Percentiles rank a stretch among this genome's conserved stretches.
Evolutionary conservation across 2,113 vertebrate genomes (phyloP).

Genomic region (Peromyscus maniculatus): DNA sequence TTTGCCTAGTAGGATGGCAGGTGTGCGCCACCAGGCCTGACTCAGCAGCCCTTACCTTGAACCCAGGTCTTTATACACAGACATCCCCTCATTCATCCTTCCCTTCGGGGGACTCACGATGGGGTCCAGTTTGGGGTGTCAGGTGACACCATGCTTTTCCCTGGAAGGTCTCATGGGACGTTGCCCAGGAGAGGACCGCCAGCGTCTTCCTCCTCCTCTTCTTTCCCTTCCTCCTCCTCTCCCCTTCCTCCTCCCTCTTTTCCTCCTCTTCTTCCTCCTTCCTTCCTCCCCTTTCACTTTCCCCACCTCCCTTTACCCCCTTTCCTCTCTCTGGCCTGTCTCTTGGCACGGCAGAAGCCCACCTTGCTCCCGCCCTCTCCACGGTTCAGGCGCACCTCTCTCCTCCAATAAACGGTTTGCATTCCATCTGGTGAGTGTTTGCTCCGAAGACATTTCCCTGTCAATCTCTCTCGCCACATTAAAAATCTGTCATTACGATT

Average conservation of each 20-base stretch:
- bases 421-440: conserved; percentile 98
- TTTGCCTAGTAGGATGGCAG: neutral
- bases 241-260: too few relatives aligned
- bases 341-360: conserved; percentile 85
- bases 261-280: neutral
- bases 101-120: conserved; percentile 55
- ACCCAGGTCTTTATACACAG: neutral
- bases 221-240: too few relatives aligned
- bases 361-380: conserved; percentile 87
- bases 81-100: accelerated
- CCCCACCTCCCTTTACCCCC: too few relatives aligned
- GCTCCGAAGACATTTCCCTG: conserved; percentile 97
- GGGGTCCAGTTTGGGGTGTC: neutral
- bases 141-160: conserved; percentile 17
- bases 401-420: conserved; percentile 98
- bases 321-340: conserved; percentile 73
- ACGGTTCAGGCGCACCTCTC: conserved; percentile 89
- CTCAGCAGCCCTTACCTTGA: neutral
- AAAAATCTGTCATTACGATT: conserved; percentile 93
- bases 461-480: conserved; percentile 98
- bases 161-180: neutral
- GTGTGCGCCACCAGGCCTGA: neutral
- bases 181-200: neutral
- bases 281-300: neutral
- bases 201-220: neutral